Evolutionary conservation across 2,797 vertebrate genomes (phyloP), one percentile per base, ranked within the genome.

Genomic region (Acipenser ruthenus): DNA sequence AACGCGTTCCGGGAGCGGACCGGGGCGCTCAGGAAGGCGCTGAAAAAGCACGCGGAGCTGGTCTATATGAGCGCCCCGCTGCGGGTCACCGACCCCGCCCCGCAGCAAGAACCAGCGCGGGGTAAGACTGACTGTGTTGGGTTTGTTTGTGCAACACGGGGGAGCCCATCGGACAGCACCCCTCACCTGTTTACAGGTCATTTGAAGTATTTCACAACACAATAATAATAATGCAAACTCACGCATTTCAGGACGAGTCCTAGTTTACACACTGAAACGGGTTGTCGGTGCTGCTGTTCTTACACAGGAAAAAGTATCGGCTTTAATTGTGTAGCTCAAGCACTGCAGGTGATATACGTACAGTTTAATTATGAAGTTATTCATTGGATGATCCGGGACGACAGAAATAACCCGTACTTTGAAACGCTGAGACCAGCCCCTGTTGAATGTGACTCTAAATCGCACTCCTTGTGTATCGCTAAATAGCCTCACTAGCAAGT

Each of bases 31-130:
- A 84, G 95, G 70, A 96, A 95, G 73, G 86, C 90, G n/a, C 72
- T 98, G 68, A 94, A 92, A 63, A 94, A 93, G 64, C 85, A 89
- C 0, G 92, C 87, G 0, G 90, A 95, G 76, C 80, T 97, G 0
- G 78, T 95, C 50, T 83, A 77, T 58, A 8, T 96, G 68, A 86
- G 66, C 47, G 93, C 95, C 0, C 94, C 94, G 0, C 92, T 91
- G 74, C 9, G 51, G 0, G 76, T 93, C 48, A 18, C 6, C 7
- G 7, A 62, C 4, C 60, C 8, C 59, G 12, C 10, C 5, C 12
- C 56, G 6, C 49, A 7, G 59, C 9, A 9, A 6, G 23, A 47
- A 6, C 37, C 7, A 8, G 53, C 47, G 37, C 63, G 48, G 1
- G 62, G 23, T 6, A 37, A 37, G 23, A 37, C 23, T 37, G 23